A percentile compares a stretch with the other conserved stretches of the same genome.
Conservation (phyloP, 2,113 vertebrate species). For the Cariama cristata region DNA sequence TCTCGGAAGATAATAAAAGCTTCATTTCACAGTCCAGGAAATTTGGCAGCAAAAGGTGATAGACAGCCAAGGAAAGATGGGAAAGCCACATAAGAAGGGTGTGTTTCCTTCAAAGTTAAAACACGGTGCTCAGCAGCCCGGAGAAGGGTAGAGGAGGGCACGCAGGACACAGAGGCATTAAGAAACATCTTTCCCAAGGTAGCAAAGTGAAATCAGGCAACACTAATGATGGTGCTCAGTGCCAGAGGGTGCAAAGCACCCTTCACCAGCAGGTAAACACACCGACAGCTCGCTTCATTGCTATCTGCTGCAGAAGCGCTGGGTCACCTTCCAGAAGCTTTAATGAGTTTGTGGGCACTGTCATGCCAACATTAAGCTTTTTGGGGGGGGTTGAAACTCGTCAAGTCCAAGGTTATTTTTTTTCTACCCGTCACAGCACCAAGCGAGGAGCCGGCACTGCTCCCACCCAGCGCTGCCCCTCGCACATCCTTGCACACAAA, state of each 20-base stretch:
- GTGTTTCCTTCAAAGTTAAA: neutral
- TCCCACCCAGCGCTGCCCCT: neutral
- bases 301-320: neutral
- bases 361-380: neutral
- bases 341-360: neutral
- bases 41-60: slow-evolving; percentile 44
- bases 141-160: slow-evolving; percentile 18
- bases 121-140: neutral
- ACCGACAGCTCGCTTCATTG: neutral
- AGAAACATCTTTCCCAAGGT: neutral
- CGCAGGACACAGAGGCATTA: neutral
- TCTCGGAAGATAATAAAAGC: slow-evolving; percentile 69
- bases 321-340: neutral
- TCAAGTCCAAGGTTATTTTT: neutral
- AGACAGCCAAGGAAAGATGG: slow-evolving; percentile 48
- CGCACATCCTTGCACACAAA: neutral
- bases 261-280: neutral
- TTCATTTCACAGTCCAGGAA: slow-evolving; percentile 68
- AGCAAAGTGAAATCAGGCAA: neutral
- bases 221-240: neutral
- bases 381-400: neutral
- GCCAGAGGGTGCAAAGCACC: slow-evolving; percentile 3
- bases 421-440: neutral
- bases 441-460: neutral
- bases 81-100: neutral